Evolutionary conservation across 2,113 vertebrate species (phyloP).

Genomic region (Nicator chloris): DNA sequence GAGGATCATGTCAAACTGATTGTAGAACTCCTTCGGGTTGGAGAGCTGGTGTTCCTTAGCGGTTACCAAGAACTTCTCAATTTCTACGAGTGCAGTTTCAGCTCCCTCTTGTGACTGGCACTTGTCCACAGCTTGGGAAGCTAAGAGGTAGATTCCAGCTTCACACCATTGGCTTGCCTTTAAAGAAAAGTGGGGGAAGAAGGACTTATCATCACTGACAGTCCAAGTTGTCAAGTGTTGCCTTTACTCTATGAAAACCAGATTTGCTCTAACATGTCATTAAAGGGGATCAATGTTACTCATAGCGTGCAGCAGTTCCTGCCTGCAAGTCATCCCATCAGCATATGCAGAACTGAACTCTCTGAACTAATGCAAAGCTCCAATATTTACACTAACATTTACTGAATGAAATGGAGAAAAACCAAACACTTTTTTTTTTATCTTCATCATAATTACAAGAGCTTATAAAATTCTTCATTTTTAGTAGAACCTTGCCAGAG

Average conservation of each 20-base stretch:
- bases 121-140: constrained; percentile 94
- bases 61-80: constrained; percentile 82
- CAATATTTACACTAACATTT: not conserved
- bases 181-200: not conserved
- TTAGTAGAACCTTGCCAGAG: not conserved
- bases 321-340: not conserved
- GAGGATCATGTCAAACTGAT: constrained; percentile 87
- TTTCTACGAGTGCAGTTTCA: constrained; percentile 86
- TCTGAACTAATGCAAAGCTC: not conserved
- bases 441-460: not conserved
- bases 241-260: not conserved
- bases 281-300: not conserved
- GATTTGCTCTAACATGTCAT: not conserved
- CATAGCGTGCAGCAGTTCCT: not conserved
- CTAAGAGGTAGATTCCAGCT: constrained; percentile 90
- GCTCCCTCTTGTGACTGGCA: constrained; percentile 96
- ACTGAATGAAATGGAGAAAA: not conserved
- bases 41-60: constrained; percentile 81
- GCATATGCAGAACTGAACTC: not conserved
- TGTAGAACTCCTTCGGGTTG: constrained; percentile 84
- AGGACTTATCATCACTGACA: not conserved
- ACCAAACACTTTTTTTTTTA: not conserved
- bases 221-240: not conserved
- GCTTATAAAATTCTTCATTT: not conserved
- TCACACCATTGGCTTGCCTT: constrained; percentile 95